Percentiles rank a stretch among this genome's conserved stretches.
Evolutionary conservation across 2,113 vertebrate genomes (phyloP).

Genomic region (Sphaerodactylus townsendi): DNA sequence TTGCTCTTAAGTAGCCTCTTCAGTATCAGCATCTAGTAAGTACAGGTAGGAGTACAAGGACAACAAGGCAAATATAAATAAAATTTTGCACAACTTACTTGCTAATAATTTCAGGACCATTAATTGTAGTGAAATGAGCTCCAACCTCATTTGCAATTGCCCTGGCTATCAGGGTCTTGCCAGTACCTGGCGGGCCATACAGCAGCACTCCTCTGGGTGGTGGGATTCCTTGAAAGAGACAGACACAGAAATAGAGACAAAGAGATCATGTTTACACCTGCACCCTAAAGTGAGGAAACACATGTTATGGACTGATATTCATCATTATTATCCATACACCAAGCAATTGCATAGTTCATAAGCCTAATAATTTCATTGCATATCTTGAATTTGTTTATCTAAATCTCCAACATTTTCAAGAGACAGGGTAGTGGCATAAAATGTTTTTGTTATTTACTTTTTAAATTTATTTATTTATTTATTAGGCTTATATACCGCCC

Average conservation of each 20-base stretch:
- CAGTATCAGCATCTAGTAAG: background rate
- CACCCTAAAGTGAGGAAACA: background rate
- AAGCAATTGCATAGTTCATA: too few species aligned
- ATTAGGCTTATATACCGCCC: too few species aligned
- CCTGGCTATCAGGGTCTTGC: conserved; percentile 95
- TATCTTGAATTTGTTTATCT: background rate
- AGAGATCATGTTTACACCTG: background rate
- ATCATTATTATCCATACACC: too few species aligned
- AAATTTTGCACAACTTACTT: conserved; percentile 80
- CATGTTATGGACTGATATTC: background rate
- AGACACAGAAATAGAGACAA: conserved; percentile 32
- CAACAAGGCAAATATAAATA: conserved; percentile 8
- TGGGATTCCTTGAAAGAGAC: conserved; percentile 81
- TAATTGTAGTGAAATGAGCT: conserved; percentile 89
- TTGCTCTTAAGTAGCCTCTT: too few species aligned
- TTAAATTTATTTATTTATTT: too few species aligned
- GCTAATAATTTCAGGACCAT: conserved; percentile 98
- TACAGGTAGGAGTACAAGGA: background rate
- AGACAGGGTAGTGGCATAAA: background rate
- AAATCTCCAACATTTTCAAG: background rate
- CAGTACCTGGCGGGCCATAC: conserved; percentile 93
- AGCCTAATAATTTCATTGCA: too few species aligned
- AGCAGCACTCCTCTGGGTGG: conserved; percentile 90
- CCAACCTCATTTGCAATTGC: conserved; percentile 91
- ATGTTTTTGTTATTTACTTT: background rate